Evolutionary conservation across 2,797 vertebrate genomes (phyloP), one percentile per base, ranked within the genome.

Genomic region (Anabacerthia variegaticeps): DNA sequence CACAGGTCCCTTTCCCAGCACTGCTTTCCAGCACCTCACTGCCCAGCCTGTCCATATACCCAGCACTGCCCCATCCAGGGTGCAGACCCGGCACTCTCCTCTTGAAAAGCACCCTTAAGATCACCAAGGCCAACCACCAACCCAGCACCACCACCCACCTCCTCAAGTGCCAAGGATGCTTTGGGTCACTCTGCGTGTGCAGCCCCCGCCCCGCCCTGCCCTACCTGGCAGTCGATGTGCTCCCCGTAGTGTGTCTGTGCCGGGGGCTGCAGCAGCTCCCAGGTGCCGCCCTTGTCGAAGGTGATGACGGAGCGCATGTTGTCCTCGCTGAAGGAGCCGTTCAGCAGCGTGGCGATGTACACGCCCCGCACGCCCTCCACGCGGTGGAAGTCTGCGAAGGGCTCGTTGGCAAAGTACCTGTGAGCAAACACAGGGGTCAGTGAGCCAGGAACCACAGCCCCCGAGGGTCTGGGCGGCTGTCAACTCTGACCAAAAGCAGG

Each of bases 231-330:
- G 82, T 98, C 97, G 46, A 99, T 97, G 21, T 97, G 98, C 84
- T 99, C 99, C 69, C 99, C 99, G 3, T 99, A 98, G 71, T 92
- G 99, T 6, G 99, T 99, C 41, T 98, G 98, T 0, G 97, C 94
- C 1, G 99, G 99, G 4, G 99, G 98, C 97, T 98, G 98, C 61
- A 99, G 98, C 93, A 98, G 98, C 96, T 99, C 99, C 99, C 99
- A 99, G 18, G 99, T 99, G 36, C 99, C 99, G 1, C 99, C 99
- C 96, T 99, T 99, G 98, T 99, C 99, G 15, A 99, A 99, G 41
- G 99, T 99, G 97, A 99, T 99, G 97, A 99, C 99, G 0, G 99
- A 99, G 20, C 98, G 98, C 99, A 99, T 99, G 98, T 99, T 99
- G 98, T 99, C 98, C 93, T 99, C 99, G 23, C 96, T 99, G 95